phyloP scores from a whole-genome alignment of 2,797 vertebrate genomes.

The Microhierax caerulescens region DNA sequence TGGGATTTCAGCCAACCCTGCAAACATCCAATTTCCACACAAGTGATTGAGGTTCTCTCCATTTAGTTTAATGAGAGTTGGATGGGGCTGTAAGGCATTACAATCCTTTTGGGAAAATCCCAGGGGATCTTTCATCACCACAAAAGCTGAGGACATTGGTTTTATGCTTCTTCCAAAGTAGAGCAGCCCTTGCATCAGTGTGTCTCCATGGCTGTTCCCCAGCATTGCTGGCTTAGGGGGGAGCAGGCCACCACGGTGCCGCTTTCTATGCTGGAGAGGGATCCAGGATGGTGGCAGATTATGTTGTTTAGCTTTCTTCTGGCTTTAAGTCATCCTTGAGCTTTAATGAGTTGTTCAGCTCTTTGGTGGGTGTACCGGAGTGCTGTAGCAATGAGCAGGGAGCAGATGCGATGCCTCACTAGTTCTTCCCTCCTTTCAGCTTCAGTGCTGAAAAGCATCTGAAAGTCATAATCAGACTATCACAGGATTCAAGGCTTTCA shows the following conservation, averaged over 20 bases:
- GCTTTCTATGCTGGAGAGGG: not conserved
- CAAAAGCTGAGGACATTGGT: not conserved
- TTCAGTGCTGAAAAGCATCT: not conserved
- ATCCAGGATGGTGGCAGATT: not conserved
- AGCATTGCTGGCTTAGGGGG: not conserved
- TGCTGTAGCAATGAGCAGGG: not conserved
- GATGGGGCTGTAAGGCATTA: slow-evolving; percentile 27
- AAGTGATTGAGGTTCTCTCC: slow-evolving; percentile 58
- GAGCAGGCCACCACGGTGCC: not conserved
- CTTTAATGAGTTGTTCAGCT: not conserved
- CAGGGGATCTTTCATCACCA: not conserved
- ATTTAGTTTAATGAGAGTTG: slow-evolving; percentile 67
- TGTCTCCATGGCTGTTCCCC: not conserved
- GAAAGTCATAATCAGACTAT: not conserved
- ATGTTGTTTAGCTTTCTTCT: not conserved
- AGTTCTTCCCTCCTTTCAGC: not conserved
- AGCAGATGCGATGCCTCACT: not conserved
- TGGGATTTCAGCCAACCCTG: slow-evolving; percentile 54
- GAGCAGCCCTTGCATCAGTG: not conserved
- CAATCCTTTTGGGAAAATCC: slow-evolving; percentile 26
- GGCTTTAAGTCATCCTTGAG: not conserved
- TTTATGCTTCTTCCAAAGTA: slow-evolving; percentile 37
- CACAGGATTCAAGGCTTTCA: not conserved
- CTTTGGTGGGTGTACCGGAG: not conserved
- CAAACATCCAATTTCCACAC: slow-evolving; percentile 55